Percentiles rank a stretch among this genome's conserved stretches.
phyloP scores from a whole-genome alignment of 2,888 invertebrate species.

The Limnephilus lunatus region DNA sequence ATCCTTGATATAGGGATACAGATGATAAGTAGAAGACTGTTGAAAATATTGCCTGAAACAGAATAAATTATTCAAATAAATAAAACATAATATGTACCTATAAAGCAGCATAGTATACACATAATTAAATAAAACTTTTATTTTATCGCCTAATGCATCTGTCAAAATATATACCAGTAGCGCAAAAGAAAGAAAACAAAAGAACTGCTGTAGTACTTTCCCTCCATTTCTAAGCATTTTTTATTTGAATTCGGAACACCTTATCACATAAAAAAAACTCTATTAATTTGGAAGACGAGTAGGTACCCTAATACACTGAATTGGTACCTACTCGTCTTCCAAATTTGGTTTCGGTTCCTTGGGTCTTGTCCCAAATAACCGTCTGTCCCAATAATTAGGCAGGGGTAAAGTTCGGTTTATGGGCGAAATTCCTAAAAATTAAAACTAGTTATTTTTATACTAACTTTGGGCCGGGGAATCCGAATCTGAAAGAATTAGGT shows the following conservation, averaged over 20 bases:
- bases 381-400: too few relatives aligned
- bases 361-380: too few relatives aligned
- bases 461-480: too few relatives aligned
- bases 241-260: not conserved
- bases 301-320: too few relatives aligned
- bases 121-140: not conserved
- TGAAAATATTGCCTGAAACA: conserved; percentile 93
- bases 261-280: not conserved
- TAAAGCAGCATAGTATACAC: not conserved
- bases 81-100: not conserved
- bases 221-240: not conserved
- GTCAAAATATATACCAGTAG: not conserved
- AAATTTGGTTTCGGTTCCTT: too few relatives aligned
- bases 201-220: not conserved
- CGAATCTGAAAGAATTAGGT: too few relatives aligned
- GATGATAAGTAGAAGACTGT: conserved; percentile 99
- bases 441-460: too few relatives aligned
- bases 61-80: conserved; percentile 24
- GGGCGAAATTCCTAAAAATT: too few relatives aligned
- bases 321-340: too few relatives aligned
- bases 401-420: too few relatives aligned
- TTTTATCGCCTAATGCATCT: not conserved
- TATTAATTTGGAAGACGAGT: too few relatives aligned
- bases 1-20: conserved; percentile 98
- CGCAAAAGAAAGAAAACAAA: not conserved